Conservation (phyloP, 2,888 invertebrate genomes). For the Epirrita christyi region DNA sequence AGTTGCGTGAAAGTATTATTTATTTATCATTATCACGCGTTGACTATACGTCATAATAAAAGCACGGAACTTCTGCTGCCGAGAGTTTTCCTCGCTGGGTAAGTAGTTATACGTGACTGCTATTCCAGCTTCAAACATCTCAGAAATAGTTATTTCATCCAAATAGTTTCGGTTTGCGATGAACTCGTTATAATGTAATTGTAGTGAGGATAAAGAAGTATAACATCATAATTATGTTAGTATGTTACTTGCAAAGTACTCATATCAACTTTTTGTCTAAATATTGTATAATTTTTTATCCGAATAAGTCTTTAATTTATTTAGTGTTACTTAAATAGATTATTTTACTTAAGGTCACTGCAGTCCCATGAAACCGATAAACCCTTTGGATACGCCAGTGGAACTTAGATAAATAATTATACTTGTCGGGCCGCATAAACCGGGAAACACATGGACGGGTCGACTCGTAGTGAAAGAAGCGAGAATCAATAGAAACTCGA, state of each 20-base stretch:
- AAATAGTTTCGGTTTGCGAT: neutral
- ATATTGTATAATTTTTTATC: no score
- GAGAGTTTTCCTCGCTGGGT: conserved; percentile 30
- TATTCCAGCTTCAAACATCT: conserved; percentile 10
- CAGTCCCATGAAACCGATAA: conserved; percentile 15
- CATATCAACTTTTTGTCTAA: no score
- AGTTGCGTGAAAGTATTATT: conserved; percentile 30
- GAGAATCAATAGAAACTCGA: conserved; percentile 76
- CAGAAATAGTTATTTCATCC: neutral
- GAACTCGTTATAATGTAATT: no score
- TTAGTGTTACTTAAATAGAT: no score
- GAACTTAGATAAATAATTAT: conserved; percentile 53
- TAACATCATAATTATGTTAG: no score
- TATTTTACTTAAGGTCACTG: no score
- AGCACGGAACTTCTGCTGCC: conserved; percentile 25
- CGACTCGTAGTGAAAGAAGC: conserved; percentile 69
- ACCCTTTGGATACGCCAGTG: conserved; percentile 44
- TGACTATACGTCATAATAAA: conserved; percentile 37
- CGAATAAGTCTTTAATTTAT: no score
- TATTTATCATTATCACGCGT: conserved; percentile 37
- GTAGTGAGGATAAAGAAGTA: no score
- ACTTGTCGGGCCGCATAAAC: conserved; percentile 56
- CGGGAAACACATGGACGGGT: conserved; percentile 67
- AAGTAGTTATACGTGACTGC: conserved; percentile 38
- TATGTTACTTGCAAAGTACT: no score